These are phyloP conservation scores for Cercopithecus mona DNA, from an alignment of 2,113 vertebrate species.

Conservation along the genomic window DNA sequence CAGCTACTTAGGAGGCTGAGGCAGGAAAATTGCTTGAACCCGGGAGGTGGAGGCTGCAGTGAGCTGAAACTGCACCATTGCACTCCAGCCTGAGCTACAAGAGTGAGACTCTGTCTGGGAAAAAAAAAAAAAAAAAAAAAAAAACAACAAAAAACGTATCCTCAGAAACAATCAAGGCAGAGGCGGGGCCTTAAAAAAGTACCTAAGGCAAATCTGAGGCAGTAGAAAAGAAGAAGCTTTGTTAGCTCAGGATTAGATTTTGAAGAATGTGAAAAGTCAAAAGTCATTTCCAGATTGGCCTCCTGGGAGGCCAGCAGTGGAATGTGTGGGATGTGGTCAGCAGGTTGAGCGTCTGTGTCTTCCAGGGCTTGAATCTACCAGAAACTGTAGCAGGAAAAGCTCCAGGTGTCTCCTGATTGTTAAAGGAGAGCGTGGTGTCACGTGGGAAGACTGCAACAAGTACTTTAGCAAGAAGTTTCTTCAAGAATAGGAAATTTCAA, in stretches of 20 bases:
- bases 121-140: not conserved
- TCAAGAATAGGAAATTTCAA: not conserved
- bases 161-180: not conserved
- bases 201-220: not conserved
- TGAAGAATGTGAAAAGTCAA: not conserved
- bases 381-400: not conserved
- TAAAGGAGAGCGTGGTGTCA: not conserved
- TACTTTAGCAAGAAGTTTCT: not conserved
- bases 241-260: not conserved
- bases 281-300: not conserved
- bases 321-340: rapidly evolving
- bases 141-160: not conserved
- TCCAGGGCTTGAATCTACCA: no score
- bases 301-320: rapidly evolving
- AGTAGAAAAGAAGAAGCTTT: not conserved
- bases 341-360: not conserved
- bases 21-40: no score
- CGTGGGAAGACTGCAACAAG: not conserved
- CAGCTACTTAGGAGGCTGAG: no score
- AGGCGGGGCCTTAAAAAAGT: not conserved
- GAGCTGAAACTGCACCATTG: no score
- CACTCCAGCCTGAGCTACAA: no score
- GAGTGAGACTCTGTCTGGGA: no score
- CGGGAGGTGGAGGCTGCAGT: no score
- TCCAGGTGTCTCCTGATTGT: not conserved